A percentile compares a stretch with the other conserved stretches of the same genome.
Evolutionary conservation across 2,113 vertebrate species (phyloP).

Genomic region (Tupaia chinensis): DNA sequence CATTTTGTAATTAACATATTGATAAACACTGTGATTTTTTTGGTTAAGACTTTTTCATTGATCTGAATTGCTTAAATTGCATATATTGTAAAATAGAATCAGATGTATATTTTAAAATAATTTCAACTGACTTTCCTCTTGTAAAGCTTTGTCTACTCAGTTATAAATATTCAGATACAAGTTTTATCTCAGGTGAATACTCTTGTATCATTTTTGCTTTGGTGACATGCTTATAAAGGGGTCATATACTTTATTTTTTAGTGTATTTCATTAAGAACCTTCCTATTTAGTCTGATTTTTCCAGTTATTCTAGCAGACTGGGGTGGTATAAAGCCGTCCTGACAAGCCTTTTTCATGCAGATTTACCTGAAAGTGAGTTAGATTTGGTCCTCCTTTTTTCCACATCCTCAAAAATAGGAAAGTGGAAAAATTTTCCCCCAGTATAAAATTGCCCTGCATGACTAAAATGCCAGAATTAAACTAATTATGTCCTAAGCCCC

Average conservation of each 20-base stretch:
- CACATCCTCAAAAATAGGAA: slow-evolving; percentile 53
- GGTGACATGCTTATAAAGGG: slow-evolving; percentile 81
- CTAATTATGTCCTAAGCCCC: slow-evolving; percentile 79
- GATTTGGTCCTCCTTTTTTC: slow-evolving; percentile 19
- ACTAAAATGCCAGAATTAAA: slow-evolving; percentile 75
- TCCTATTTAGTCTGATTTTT: slow-evolving; percentile 55
- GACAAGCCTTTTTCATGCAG: not conserved
- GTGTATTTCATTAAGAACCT: slow-evolving; percentile 78
- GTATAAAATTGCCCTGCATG: slow-evolving; percentile 41
- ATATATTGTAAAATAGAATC: slow-evolving; percentile 89
- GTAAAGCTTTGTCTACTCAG: slow-evolving; percentile 88
- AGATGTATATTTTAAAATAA: slow-evolving; percentile 89
- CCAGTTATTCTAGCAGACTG: slow-evolving; percentile 15
- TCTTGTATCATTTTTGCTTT: slow-evolving; percentile 87
- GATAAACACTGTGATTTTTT: slow-evolving; percentile 89
- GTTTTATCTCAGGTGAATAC: slow-evolving; percentile 91
- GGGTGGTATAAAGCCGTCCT: not conserved
- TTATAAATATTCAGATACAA: slow-evolving; percentile 87
- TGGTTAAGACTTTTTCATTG: slow-evolving; percentile 86
- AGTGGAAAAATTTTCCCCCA: slow-evolving; percentile 21
- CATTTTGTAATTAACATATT: slow-evolving; percentile 89
- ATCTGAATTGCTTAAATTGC: slow-evolving; percentile 88
- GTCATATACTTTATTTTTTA: slow-evolving; percentile 79
- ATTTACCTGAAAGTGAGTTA: slow-evolving; percentile 45
- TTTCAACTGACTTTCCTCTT: slow-evolving; percentile 86